Conservation (phyloP, 2,797 vertebrate species). For the Microhierax caerulescens region DNA sequence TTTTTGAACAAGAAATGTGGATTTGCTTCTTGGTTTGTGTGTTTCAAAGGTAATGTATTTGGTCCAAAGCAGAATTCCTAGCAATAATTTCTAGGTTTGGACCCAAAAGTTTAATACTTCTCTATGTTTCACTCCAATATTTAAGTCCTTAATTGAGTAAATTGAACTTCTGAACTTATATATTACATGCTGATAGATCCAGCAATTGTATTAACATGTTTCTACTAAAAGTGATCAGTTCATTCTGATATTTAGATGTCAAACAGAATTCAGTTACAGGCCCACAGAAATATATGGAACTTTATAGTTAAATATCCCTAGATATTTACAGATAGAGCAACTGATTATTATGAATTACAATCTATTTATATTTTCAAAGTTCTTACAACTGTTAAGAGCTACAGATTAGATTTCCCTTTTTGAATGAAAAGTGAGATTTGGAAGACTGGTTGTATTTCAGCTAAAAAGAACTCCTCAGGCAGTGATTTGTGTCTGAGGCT, state of each 20-base stretch:
- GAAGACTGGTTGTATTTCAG: neutral
- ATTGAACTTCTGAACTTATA: neutral
- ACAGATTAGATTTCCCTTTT: neutral
- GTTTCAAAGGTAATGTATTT: neutral
- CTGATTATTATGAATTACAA: neutral
- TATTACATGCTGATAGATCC: neutral
- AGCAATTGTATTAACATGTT: neutral
- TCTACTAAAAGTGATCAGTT: neutral
- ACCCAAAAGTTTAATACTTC: neutral
- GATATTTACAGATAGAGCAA: neutral
- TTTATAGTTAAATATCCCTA: neutral
- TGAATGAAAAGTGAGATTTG: neutral
- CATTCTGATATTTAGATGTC: neutral
- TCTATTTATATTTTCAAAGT: neutral
- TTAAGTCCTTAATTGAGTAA: neutral
- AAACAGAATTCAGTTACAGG: neutral
- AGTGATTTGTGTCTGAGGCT: neutral
- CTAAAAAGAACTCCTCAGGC: neutral
- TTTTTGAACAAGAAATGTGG: neutral
- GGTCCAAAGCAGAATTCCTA: neutral
- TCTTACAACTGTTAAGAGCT: neutral
- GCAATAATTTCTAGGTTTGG: neutral
- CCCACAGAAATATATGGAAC: neutral
- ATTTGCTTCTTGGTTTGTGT: neutral
- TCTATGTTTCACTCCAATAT: neutral